Conservation (phyloP, 2,113 vertebrate species). For the Crypturellus undulatus region DNA sequence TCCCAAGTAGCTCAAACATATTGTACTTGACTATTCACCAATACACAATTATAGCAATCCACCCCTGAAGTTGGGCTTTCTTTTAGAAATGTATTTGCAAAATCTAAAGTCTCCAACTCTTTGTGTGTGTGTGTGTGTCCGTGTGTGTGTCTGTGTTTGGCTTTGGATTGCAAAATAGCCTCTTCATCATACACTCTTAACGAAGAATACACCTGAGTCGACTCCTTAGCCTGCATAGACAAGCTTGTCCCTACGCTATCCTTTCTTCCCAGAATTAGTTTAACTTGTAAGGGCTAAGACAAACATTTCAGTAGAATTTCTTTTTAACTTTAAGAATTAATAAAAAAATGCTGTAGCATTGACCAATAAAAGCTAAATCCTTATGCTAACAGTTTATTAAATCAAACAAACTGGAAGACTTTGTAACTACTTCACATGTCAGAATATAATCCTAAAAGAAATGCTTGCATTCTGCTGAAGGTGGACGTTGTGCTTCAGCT, state of each 20-base stretch:
- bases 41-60: not conserved
- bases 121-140: too few relatives aligned
- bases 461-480: rapidly evolving
- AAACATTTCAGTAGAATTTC: not conserved
- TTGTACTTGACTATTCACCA: not conserved
- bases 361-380: not conserved
- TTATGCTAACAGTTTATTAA: not conserved
- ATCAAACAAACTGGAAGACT: not conserved
- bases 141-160: not conserved
- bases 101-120: rapidly evolving
- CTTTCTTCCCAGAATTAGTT: not conserved
- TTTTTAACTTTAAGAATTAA: not conserved
- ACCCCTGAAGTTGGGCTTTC: not conserved
- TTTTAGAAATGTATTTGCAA: not conserved
- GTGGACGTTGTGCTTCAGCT: not conserved
- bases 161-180: not conserved
- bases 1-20: not conserved
- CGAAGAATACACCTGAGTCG: not conserved
- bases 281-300: not conserved
- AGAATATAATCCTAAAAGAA: not conserved
- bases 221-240: not conserved
- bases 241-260: not conserved
- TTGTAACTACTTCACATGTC: rapidly evolving
- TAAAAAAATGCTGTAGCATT: not conserved
- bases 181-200: not conserved